These are phyloP conservation scores for Pseudocheirus occidentalis DNA, from an alignment of 2,797 vertebrate species.

Conservation along the genomic window DNA sequence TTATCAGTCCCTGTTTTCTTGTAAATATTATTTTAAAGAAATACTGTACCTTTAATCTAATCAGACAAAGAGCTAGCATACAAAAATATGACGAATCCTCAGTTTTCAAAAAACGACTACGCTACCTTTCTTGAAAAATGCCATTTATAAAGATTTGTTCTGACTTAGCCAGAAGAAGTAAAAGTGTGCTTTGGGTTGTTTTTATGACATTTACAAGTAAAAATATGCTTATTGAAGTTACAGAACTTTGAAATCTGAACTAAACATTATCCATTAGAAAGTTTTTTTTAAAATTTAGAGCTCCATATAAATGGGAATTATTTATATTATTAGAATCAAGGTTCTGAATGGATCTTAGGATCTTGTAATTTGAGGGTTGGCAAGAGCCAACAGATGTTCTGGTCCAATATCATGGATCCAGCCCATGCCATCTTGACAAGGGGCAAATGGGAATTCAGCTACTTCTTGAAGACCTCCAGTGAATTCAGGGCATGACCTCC, in stretches of 20 bases:
- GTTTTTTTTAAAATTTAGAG: not conserved
- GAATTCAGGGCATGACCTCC: not conserved
- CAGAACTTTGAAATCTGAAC: not conserved
- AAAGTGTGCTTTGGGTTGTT: not conserved
- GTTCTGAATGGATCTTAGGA: not conserved
- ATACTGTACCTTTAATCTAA: conserved; percentile 23
- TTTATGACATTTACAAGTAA: not conserved
- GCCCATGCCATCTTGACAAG: not conserved
- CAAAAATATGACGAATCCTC: not conserved
- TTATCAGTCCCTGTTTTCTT: not conserved
- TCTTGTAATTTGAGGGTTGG: not conserved
- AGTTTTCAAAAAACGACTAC: not conserved
- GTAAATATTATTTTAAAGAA: conserved; percentile 42
- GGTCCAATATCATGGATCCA: not conserved
- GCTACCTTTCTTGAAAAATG: not conserved
- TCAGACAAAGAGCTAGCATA: not conserved
- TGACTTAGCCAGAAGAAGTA: not conserved
- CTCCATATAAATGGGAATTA: not conserved
- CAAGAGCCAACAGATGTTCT: not conserved
- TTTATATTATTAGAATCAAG: not conserved
- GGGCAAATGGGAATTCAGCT: not conserved
- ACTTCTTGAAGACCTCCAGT: not conserved
- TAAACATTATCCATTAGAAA: not conserved
- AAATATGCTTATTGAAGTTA: not conserved
- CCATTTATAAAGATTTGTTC: not conserved